A percentile compares a stretch with the other conserved stretches of the same genome.
These are phyloP conservation scores for Agrochola lota DNA, from an alignment of 2,888 invertebrate genomes.

Conservation along the genomic window DNA sequence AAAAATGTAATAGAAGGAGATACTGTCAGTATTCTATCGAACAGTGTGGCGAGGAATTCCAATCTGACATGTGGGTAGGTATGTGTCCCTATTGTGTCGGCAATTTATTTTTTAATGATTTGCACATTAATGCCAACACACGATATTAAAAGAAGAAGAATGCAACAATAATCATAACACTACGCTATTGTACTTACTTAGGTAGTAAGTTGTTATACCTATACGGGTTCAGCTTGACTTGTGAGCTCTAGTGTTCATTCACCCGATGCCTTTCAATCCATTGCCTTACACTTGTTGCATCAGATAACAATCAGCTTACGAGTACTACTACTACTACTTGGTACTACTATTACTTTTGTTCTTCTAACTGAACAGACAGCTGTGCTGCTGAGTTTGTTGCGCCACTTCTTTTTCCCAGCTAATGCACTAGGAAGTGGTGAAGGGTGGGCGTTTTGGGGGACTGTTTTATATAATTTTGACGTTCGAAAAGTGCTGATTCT, in stretches of 20 bases:
- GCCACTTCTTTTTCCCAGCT: too few species aligned
- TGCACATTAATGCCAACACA: neutral
- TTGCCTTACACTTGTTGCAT: slow-evolving; percentile 31
- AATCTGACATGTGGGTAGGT: neutral
- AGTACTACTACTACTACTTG: neutral
- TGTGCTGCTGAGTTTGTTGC: too few species aligned
- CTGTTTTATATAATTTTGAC: too few species aligned
- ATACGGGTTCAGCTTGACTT: slow-evolving; percentile 22
- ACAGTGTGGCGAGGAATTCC: neutral
- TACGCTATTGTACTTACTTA: neutral
- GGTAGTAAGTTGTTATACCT: neutral
- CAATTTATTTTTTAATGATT: neutral
- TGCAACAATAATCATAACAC: neutral
- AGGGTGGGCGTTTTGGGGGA: too few species aligned
- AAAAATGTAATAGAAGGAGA: neutral
- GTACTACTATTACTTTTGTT: neutral
- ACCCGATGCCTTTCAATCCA: neutral
- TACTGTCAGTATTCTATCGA: neutral
- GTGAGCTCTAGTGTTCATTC: neutral
- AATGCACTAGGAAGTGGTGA: too few species aligned
- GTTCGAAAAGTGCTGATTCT: too few species aligned
- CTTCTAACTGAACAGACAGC: too few species aligned
- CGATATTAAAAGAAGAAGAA: neutral
- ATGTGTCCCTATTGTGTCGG: neutral
- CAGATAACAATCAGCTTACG: slow-evolving; percentile 15